Evolutionary conservation across 2,113 vertebrate species (phyloP).

Genomic region (Mesitornis unicolor): DNA sequence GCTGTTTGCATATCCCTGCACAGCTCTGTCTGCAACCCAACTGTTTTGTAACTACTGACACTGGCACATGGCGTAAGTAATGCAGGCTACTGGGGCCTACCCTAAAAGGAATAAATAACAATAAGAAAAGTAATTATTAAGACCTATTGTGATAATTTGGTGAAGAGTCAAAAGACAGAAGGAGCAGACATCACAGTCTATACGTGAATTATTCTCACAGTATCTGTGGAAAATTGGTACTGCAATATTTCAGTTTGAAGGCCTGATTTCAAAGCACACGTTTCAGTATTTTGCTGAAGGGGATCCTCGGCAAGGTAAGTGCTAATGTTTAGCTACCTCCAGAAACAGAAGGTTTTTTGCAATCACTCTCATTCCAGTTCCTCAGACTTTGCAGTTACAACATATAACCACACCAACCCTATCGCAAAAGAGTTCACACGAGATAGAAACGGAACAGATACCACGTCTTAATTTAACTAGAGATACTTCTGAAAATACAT

Average conservation of each 20-base stretch:
- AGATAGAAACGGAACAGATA: background rate
- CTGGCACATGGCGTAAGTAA: background rate
- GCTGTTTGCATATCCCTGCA: background rate
- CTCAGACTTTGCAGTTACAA: background rate
- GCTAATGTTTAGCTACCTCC: background rate
- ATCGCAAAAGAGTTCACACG: background rate
- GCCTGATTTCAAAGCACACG: background rate
- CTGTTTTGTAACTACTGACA: background rate
- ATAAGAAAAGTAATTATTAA: background rate
- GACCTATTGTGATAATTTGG: background rate
- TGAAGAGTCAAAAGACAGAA: background rate
- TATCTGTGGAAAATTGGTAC: background rate
- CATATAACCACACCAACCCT: background rate
- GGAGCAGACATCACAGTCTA: background rate
- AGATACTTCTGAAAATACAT: background rate
- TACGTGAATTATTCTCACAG: rapidly evolving
- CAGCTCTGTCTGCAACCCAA: background rate
- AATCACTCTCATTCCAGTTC: background rate
- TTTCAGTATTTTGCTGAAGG: background rate
- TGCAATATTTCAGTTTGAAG: background rate
- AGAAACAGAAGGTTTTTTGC: background rate
- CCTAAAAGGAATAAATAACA: background rate
- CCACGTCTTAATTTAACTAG: rapidly evolving
- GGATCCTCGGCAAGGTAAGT: background rate
- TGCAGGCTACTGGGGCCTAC: background rate